Percentiles rank a stretch among this genome's conserved stretches.
phyloP scores from a whole-genome alignment of 2,888 invertebrate genomes.

The Embidobia sp. region DNA sequence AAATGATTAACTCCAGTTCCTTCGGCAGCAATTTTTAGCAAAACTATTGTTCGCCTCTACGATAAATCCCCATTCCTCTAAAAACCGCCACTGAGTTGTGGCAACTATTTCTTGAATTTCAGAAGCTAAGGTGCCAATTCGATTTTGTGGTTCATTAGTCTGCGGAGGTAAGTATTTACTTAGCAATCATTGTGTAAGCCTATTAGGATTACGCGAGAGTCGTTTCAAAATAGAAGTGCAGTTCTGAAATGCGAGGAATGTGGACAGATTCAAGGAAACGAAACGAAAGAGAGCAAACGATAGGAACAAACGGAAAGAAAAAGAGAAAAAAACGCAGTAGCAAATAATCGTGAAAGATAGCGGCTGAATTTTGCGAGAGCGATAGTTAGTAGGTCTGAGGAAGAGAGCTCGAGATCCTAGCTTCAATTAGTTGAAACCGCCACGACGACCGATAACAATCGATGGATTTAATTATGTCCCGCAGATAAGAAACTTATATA shows the following conservation, averaged over 20 bases:
- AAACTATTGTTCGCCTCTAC: too few relatives aligned
- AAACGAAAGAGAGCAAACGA: constrained; percentile 54
- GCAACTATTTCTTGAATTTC: constrained; percentile 13
- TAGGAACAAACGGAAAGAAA: constrained; percentile 43
- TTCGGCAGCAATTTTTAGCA: too few relatives aligned
- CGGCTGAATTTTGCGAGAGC: constrained; percentile 61
- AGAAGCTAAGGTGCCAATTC: constrained; percentile 61
- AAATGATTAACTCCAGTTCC: too few relatives aligned
- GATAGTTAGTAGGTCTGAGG: constrained; percentile 48
- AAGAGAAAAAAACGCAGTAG: constrained; percentile 39
- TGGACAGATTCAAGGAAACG: constrained; percentile 62
- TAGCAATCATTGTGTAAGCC: constrained; percentile 70
- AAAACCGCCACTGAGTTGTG: too few relatives aligned
- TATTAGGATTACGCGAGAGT: constrained; percentile 70
- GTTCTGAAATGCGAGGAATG: constrained; percentile 72
- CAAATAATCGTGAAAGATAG: constrained; percentile 53
- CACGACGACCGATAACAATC: constrained; percentile 77
- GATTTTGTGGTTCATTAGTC: constrained; percentile 65
- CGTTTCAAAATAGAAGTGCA: constrained; percentile 67
- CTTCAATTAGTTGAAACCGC: constrained; percentile 81
- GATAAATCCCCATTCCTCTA: too few relatives aligned
- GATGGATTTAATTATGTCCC: constrained; percentile 80
- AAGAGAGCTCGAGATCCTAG: constrained; percentile 61
- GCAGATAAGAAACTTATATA: constrained; percentile 76
- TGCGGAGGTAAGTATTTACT: constrained; percentile 47